These are phyloP conservation scores for Habropoda laboriosa DNA, from an alignment of 1,140 invertebrate genomes.

Conservation along the genomic window DNA sequence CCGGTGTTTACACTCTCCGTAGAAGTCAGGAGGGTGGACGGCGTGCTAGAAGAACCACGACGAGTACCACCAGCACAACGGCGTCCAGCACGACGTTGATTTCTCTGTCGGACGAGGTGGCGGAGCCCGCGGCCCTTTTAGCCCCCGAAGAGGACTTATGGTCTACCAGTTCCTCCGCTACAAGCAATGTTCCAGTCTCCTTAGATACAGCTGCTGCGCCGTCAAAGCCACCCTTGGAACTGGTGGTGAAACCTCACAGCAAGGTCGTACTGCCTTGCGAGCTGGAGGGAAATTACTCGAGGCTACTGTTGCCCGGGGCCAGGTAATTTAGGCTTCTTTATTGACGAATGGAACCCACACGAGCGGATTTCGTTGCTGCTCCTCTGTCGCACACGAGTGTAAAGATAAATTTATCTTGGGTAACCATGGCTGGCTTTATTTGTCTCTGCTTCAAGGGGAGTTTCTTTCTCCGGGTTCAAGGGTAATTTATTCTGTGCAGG, in stretches of 20 bases:
- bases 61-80: conserved; percentile 60
- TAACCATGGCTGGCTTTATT: not conserved
- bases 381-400: not conserved
- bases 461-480: not conserved
- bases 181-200: conserved; percentile 63
- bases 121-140: conserved; percentile 76
- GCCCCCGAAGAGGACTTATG: conserved; percentile 76
- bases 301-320: conserved; percentile 71
- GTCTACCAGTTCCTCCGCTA: conserved; percentile 73
- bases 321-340: conserved; percentile 69
- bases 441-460: not conserved
- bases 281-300: conserved; percentile 78
- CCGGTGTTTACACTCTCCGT: conserved; percentile 76
- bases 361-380: conserved; percentile 2
- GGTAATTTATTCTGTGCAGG: not conserved
- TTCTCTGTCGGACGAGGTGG: conserved; percentile 69
- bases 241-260: conserved; percentile 77
- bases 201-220: conserved; percentile 59
- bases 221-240: conserved; percentile 73
- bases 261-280: conserved; percentile 79
- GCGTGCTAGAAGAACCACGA: conserved; percentile 73
- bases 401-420: conserved; percentile 2
- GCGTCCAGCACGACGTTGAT: conserved; percentile 69
- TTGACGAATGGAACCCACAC: conserved; percentile 21
- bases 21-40: conserved; percentile 76